Evolutionary conservation across 2,113 vertebrate species (phyloP).

Genomic region (Lampris megalopsis): DNA sequence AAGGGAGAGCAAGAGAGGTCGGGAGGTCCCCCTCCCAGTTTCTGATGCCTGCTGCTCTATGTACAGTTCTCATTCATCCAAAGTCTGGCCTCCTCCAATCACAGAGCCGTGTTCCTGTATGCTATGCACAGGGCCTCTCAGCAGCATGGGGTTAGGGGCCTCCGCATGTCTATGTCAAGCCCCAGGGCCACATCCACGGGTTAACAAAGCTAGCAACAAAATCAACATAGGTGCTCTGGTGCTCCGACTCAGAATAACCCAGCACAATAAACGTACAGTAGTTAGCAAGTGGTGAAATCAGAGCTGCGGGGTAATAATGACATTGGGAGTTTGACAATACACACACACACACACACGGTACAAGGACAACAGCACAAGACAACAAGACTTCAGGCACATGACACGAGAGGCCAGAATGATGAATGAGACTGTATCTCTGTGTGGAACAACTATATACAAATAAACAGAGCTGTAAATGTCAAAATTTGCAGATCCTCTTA

Average conservation of each 20-base stretch:
- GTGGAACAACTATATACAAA: background rate
- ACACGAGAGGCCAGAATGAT: slow-evolving; percentile 46
- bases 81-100: slow-evolving; percentile 60
- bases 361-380: background rate
- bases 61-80: slow-evolving; percentile 72
- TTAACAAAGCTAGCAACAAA: slow-evolving; percentile 67
- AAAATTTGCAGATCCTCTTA: no score
- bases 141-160: slow-evolving; percentile 59
- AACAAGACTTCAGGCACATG: slow-evolving; percentile 15
- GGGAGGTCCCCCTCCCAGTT: slow-evolving; percentile 26
- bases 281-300: background rate
- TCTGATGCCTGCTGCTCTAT: slow-evolving; percentile 62
- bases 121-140: slow-evolving; percentile 47
- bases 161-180: slow-evolving; percentile 67
- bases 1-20: slow-evolving; percentile 8
- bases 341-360: background rate
- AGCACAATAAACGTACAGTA: slow-evolving; percentile 17
- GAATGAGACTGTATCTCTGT: slow-evolving; percentile 32
- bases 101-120: slow-evolving; percentile 41
- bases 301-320: background rate
- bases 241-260: slow-evolving; percentile 33
- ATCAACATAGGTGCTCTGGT: slow-evolving; percentile 39
- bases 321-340: background rate
- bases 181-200: slow-evolving; percentile 62
- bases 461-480: no score